phyloP scores from a whole-genome alignment of 1,140 invertebrate species.

The Halictus rubicundus region DNA sequence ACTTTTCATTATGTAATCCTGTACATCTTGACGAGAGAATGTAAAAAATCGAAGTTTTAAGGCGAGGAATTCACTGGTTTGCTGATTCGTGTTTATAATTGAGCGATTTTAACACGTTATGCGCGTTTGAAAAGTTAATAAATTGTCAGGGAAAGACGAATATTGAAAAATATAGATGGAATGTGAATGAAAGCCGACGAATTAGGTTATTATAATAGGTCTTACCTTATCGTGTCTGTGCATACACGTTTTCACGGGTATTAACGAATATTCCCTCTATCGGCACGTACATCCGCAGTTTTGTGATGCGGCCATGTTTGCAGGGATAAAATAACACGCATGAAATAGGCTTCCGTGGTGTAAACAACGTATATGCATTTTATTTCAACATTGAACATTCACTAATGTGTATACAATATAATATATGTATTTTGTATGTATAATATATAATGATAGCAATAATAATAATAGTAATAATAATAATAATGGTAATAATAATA shows the following conservation, averaged over 20 bases:
- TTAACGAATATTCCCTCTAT: neutral
- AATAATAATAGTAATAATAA: constrained; percentile 12
- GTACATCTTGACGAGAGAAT: too few relatives aligned
- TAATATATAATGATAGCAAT: constrained; percentile 49
- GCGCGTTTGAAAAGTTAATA: too few relatives aligned
- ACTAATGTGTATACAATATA: constrained; percentile 69
- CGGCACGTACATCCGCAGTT: neutral
- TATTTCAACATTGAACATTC: constrained; percentile 77
- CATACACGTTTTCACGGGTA: neutral
- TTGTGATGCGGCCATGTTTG: neutral
- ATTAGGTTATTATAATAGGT: neutral
- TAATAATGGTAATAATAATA: too few relatives aligned
- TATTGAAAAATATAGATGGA: too few relatives aligned
- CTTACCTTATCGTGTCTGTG: neutral
- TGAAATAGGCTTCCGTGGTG: constrained; percentile 53
- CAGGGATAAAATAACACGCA: neutral
- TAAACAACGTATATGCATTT: constrained; percentile 77
- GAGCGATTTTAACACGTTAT: too few relatives aligned
- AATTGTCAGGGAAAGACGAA: too few relatives aligned
- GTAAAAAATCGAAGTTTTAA: too few relatives aligned
- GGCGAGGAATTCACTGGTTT: too few relatives aligned
- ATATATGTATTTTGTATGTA: constrained; percentile 54
- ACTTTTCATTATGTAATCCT: too few relatives aligned
- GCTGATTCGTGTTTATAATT: too few relatives aligned
- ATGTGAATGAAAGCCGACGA: too few relatives aligned